Evolutionary conservation across 2,888 invertebrate species (phyloP), one percentile per base, ranked within the genome.

Genomic region (Magallana nippona): DNA sequence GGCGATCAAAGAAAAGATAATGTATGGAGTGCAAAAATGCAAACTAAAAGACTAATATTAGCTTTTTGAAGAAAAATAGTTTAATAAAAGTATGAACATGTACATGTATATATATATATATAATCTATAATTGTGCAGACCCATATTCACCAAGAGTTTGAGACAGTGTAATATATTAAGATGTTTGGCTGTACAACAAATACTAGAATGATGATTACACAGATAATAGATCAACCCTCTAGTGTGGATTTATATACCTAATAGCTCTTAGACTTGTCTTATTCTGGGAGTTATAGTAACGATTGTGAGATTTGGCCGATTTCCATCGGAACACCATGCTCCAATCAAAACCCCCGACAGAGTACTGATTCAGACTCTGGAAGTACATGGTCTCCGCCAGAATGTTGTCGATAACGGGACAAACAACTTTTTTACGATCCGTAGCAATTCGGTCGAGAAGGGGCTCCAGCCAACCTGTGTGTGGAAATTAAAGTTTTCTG

Each of bases 331-430:
- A 84, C 19, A 71, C 78, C 55, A 84, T 58, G 55, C 78, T 77
- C 81, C 81, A 84, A n/a, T 78, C 78, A 81, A 84, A 84, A 27
- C 62, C 78, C 15, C 84, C 84, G 10, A 84, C 78, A 60, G 77
- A 77, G 11, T 56, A 63, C 13, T 78, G 55, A 78, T 71, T 62
- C n/a, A 56, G 57, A 15, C 55, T 13, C 19, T 62, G 78, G 55
- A 78, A 84, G 2, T 32, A 15, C 3, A 84, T 22, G 19, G 78
- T 82, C n/a, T 81, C 81, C 2, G 15, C 80, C 27, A 56, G 57
- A 55, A 84, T 84, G 55, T 78, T 77, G 62, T 77, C 77, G 13
- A 84, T 84, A 32, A 44, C 60, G 56, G 84, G 84, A 62, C 78
- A 81, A 15, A 84, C 81, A 44, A 84, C 84, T 19, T 62, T 71